These are phyloP conservation scores for Emys orbicularis DNA, from an alignment of 2,797 vertebrate species.

Conservation along the genomic window DNA sequence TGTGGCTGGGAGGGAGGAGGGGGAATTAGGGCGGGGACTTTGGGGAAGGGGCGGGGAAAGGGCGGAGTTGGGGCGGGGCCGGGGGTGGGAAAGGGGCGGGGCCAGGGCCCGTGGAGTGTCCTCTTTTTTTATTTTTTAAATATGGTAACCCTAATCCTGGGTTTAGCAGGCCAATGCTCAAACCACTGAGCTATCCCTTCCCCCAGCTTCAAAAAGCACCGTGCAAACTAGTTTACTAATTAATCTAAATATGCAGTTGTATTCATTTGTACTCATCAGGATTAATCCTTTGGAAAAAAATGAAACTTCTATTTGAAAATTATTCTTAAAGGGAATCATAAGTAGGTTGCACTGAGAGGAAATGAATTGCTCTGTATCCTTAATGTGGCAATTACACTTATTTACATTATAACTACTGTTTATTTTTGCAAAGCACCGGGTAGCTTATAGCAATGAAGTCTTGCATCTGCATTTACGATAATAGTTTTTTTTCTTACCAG, in stretches of 20 bases:
- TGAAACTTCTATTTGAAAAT: neutral
- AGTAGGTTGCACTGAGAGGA: neutral
- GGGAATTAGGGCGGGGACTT: no score
- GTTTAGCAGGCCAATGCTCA: no score
- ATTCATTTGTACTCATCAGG: neutral
- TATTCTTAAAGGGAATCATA: neutral
- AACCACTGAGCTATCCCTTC: no score
- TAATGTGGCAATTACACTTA: neutral
- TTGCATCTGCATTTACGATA: neutral
- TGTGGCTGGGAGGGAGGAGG: no score
- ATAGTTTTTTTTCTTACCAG: neutral
- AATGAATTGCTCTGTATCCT: slow-evolving; percentile 11
- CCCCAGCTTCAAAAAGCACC: neutral
- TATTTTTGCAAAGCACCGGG: neutral
- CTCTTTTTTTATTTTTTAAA: no score
- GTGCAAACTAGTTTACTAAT: slow-evolving; percentile 43
- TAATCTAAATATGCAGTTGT: slow-evolving; percentile 14
- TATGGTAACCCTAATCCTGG: no score
- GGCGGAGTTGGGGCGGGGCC: no score
- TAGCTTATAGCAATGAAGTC: neutral
- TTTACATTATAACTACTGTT: slow-evolving; percentile 23
- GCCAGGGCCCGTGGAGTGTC: no score
- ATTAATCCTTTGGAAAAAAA: slow-evolving; percentile 34
- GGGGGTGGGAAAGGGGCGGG: no score
- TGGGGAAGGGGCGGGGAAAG: no score